A percentile compares a stretch with the other conserved stretches of the same genome.
phyloP scores from a whole-genome alignment of 2,888 invertebrate genomes.

The Himalopsyche japonica region DNA sequence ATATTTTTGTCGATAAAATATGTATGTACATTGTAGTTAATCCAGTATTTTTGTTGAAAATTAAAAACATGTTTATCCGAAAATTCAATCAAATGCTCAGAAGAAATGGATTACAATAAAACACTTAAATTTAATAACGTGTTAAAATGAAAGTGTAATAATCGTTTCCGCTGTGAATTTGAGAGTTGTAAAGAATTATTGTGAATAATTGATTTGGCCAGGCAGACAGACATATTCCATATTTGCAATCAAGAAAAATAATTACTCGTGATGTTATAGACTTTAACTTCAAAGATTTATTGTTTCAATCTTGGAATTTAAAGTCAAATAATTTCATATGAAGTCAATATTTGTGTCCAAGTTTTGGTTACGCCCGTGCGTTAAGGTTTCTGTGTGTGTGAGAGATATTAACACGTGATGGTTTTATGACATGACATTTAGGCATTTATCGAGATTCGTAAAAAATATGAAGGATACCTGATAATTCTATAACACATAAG shows the following conservation, averaged over 20 bases:
- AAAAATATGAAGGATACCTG: neutral
- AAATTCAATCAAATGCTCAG: neutral
- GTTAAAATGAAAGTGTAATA: neutral
- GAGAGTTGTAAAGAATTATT: neutral
- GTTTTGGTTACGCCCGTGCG: neutral
- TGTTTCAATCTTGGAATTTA: neutral
- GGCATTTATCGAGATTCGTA: neutral
- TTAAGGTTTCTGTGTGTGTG: neutral
- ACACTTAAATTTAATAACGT: neutral
- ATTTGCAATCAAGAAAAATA: neutral
- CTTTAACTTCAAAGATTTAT: neutral
- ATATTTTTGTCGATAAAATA: no score
- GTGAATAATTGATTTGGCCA: no score
- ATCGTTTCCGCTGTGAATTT: neutral
- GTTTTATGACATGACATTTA: neutral
- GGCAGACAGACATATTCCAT: neutral
- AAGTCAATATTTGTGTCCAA: neutral
- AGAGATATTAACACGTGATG: neutral
- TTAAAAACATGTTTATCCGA: no score
- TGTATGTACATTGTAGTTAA: no score
- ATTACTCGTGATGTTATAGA: neutral
- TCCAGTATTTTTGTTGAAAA: no score
- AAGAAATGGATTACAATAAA: neutral
- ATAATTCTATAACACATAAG: neutral
- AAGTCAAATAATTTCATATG: neutral